Conservation (phyloP, 2,888 invertebrate genomes). For the Sylvicola cinctus region DNA sequence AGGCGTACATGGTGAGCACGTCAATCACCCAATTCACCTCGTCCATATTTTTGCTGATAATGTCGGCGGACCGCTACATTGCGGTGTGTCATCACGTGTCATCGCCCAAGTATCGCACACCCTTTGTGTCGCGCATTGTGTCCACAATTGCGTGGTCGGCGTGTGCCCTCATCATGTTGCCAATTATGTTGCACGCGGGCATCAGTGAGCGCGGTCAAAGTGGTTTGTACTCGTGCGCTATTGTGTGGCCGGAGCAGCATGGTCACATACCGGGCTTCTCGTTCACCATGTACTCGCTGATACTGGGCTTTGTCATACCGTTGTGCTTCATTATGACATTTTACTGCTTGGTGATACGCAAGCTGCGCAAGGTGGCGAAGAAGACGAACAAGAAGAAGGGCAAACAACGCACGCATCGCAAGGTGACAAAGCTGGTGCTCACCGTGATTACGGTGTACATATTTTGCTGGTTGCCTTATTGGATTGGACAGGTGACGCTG, state of each 20-base stretch:
- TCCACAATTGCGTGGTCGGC: conserved; percentile 70
- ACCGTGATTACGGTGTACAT: conserved; percentile 85
- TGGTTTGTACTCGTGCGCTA: conserved; percentile 51
- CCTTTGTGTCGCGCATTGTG: conserved; percentile 68
- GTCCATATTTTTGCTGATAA: conserved; percentile 75
- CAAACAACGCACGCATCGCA: conserved; percentile 71
- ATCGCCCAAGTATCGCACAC: conserved; percentile 67
- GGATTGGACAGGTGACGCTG: conserved; percentile 72
- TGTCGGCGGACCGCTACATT: conserved; percentile 83
- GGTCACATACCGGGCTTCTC: conserved; percentile 46
- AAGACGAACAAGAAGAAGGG: conserved; percentile 82
- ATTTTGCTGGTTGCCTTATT: conserved; percentile 82
- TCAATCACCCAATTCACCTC: conserved; percentile 87
- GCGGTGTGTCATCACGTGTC: conserved; percentile 88
- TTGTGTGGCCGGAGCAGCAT: conserved; percentile 53
- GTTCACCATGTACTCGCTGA: conserved; percentile 76
- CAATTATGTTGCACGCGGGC: conserved; percentile 71
- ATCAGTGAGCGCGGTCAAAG: conserved; percentile 38
- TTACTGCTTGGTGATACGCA: conserved; percentile 72
- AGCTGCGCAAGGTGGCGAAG: conserved; percentile 72
- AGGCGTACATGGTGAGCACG: conserved; percentile 77
- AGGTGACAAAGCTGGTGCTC: conserved; percentile 74
- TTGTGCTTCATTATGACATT: conserved; percentile 67
- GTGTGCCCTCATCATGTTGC: conserved; percentile 72
- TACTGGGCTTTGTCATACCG: conserved; percentile 73